Evolutionary conservation across 1,140 invertebrate genomes (phyloP), one percentile per base, ranked within the genome.

Genomic region (Drosophila lini): DNA sequence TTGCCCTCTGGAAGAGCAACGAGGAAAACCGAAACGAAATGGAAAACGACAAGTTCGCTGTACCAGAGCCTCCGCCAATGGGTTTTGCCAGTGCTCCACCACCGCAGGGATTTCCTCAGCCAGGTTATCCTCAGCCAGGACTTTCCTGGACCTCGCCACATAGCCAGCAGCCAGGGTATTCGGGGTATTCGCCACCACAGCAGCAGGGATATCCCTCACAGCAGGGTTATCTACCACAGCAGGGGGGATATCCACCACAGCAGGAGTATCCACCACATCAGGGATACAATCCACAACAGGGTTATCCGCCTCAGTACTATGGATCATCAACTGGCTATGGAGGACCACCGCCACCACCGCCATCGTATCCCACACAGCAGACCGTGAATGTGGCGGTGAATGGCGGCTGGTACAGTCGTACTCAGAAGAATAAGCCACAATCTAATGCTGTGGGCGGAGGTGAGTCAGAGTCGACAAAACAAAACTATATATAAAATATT

Each of bases 341-440:
- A 31, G 38, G 44, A 28, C 11, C 59, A 3, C 55, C 55, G 15
- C 60, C 56, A 15, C 53, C 64, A 25, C 57, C 58, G 2, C 44
- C 34, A 9, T 58, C 38, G 3, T 10, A 38, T 13, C 25, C 47
- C 15, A 13, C 53, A 15, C 44, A 63, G 42, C 64, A 70, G 10
- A n/a, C 42, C 9, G n/a, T 45, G 7, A 25, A 41, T 7, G 44
- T 77, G 28, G 60, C 42, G 22, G 61, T 45, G 1, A 34, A 32
- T 22, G 22, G 6, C 0, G 61, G 84, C n/a, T 88, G 84, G 77
- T 78, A 53, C 42, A 75, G 55, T 31, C 71, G 77, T 13, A 84
- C 67, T 50, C 74, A 80, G 7, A 64, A 13, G 19, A 88, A 89
- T 45, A 89, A 90, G 10, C 84, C 84, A 3, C 84, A 88, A 59